A percentile compares a stretch with the other conserved stretches of the same genome.
phyloP scores from a whole-genome alignment of 2,113 vertebrate genomes.

The Sebastes fasciatus region DNA sequence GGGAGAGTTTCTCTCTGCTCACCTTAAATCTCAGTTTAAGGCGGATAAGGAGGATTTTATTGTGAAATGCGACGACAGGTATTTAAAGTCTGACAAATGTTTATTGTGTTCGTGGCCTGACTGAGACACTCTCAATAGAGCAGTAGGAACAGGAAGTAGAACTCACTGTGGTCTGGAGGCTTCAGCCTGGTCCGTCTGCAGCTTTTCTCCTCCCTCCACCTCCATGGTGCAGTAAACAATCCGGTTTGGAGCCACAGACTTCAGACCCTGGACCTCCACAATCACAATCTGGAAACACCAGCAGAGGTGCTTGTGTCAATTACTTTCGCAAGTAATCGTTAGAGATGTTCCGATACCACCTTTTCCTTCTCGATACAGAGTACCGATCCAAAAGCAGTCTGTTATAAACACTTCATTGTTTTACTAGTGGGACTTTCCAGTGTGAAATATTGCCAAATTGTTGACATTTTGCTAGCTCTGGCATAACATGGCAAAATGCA shows the following conservation, averaged over 20 bases:
- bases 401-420: too few relatives aligned
- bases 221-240: slow-evolving; percentile 99
- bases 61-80: neutral
- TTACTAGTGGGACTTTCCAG: too few relatives aligned
- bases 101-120: too few relatives aligned
- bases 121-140: neutral
- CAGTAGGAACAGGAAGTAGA: neutral
- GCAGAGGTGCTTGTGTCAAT: neutral
- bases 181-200: slow-evolving; percentile 98
- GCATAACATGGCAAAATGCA: too few relatives aligned
- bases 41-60: too few relatives aligned
- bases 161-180: slow-evolving; percentile 98
- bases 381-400: too few relatives aligned
- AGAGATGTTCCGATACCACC: too few relatives aligned
- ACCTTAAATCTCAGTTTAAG: neutral
- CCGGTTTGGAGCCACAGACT: slow-evolving; percentile 93
- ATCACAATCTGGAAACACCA: slow-evolving; percentile 90
- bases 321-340: neutral
- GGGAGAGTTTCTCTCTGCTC: neutral
- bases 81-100: neutral
- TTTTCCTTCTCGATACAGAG: too few relatives aligned
- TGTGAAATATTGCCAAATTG: too few relatives aligned
- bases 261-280: slow-evolving; percentile 95
- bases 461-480: too few relatives aligned
- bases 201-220: slow-evolving; percentile 97